These are phyloP conservation scores for Brachypteracias leptosomus DNA, from an alignment of 2,113 vertebrate genomes.

Conservation along the genomic window DNA sequence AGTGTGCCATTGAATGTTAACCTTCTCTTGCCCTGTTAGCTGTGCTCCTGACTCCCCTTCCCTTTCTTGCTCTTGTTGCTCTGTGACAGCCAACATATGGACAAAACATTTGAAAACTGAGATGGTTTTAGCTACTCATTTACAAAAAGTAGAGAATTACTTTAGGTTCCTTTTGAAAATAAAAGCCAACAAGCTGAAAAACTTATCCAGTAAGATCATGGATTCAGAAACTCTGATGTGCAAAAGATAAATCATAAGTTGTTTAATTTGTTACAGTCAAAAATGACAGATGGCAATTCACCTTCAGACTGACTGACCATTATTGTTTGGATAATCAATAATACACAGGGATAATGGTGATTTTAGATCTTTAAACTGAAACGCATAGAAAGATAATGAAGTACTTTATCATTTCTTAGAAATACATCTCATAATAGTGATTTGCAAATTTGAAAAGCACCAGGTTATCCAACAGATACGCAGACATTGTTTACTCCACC, in stretches of 20 bases:
- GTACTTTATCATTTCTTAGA: not conserved
- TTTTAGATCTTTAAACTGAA: not conserved
- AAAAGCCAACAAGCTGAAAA: not conserved
- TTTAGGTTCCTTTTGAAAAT: not conserved
- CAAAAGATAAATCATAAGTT: not conserved
- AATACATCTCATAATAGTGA: not conserved
- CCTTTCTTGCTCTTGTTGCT: not conserved
- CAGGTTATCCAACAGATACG: too few species aligned
- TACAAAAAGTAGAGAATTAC: not conserved
- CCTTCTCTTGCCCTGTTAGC: too few species aligned
- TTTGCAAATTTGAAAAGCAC: not conserved
- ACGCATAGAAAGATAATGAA: not conserved
- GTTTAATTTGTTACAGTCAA: not conserved
- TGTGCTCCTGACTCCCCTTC: not conserved
- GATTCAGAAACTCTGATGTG: not conserved
- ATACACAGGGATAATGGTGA: not conserved
- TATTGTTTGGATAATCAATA: not conserved
- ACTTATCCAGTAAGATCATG: not conserved
- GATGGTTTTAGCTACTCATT: not conserved
- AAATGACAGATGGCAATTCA: not conserved
- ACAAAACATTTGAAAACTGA: not conserved
- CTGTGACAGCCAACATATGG: not conserved
- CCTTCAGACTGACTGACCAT: not conserved
- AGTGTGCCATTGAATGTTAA: too few species aligned
- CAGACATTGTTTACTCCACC: too few species aligned